These are phyloP conservation scores for Taenaris catops DNA, from an alignment of 2,888 invertebrate species.

Conservation along the genomic window DNA sequence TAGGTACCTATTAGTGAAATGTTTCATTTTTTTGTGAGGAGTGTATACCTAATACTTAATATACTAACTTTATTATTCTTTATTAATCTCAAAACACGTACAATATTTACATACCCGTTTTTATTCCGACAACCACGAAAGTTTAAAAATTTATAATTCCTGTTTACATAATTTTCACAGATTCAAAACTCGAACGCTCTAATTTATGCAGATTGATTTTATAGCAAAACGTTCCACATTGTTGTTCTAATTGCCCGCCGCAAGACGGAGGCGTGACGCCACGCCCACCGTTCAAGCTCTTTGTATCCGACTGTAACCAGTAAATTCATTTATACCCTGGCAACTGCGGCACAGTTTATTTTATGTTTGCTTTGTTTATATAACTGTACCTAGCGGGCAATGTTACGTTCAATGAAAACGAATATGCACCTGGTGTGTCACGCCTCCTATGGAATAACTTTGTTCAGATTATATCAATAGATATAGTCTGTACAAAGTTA, in stretches of 20 bases:
- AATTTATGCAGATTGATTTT: conserved; percentile 58
- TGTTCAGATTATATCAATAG: too few species aligned
- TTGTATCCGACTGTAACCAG: conserved; percentile 52
- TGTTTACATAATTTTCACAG: conserved; percentile 21
- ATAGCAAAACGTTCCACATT: conserved; percentile 50
- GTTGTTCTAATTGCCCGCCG: conserved; percentile 52
- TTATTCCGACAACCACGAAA: too few species aligned
- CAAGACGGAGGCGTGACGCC: conserved; percentile 60
- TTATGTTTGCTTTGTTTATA: conserved; percentile 55
- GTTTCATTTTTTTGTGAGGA: too few species aligned
- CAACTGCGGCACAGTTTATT: conserved; percentile 56
- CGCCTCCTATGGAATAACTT: conserved; percentile 1
- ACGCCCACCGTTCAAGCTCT: conserved; percentile 58
- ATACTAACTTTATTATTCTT: too few species aligned
- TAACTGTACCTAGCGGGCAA: conserved; percentile 39
- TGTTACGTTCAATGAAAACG: conserved; percentile 11
- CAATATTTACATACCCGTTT: too few species aligned
- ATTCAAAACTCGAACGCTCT: conserved; percentile 21
- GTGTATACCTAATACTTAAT: too few species aligned
- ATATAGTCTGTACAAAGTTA: too few species aligned
- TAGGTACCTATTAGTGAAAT: too few species aligned
- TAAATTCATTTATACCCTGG: conserved; percentile 45
- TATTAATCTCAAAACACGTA: too few species aligned
- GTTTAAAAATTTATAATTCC: conserved; percentile 10
- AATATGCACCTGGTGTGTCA: conserved; percentile 14